A percentile compares a stretch with the other conserved stretches of the same genome.
phyloP scores from a whole-genome alignment of 1,140 invertebrate species.

The Leptonema lineaticorne region DNA sequence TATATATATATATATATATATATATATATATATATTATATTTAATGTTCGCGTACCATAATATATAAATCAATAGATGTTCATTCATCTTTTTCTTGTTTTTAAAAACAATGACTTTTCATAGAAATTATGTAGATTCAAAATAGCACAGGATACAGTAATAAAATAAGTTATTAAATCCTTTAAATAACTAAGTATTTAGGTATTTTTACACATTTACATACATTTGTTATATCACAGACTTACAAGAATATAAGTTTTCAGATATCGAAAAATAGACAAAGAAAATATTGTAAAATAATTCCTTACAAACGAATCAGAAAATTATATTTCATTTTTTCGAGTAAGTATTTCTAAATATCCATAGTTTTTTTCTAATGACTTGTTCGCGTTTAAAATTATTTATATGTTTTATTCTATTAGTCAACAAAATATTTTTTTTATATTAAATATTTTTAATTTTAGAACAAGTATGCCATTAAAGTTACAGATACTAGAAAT shows the following conservation, averaged over 20 bases:
- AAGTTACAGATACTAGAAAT: neutral
- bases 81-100: no score
- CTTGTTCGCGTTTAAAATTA: no score
- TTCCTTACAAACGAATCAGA: neutral
- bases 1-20: neutral
- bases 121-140: neutral
- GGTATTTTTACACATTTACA: constrained; percentile 1
- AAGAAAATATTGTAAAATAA: neutral
- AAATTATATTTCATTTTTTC: neutral
- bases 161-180: constrained; percentile 5
- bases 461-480: neutral
- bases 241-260: neutral
- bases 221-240: constrained; percentile 14
- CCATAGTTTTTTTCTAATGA: no score
- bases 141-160: constrained; percentile 10
- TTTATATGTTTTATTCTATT: no score
- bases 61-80: no score
- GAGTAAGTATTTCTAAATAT: no score
- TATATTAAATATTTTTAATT: no score
- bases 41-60: no score
- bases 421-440: no score
- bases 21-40: neutral
- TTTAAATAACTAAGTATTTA: neutral
- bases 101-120: neutral
- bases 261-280: constrained; percentile 8